These are phyloP conservation scores for Takifugu rubripes DNA, from an alignment of 2,797 vertebrate genomes.

Conservation along the genomic window DNA sequence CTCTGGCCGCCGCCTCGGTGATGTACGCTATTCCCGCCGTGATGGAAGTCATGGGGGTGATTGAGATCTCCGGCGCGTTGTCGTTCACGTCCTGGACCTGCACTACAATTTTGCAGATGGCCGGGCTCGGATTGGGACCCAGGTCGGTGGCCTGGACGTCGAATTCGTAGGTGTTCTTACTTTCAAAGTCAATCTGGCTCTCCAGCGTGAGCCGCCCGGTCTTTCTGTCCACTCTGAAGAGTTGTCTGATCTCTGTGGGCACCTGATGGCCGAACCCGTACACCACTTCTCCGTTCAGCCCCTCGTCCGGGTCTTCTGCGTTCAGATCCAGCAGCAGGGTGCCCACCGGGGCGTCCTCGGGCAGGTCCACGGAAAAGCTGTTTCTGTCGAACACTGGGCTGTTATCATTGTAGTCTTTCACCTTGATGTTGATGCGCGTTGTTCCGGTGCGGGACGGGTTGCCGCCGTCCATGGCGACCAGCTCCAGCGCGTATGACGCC, in stretches of 20 bases:
- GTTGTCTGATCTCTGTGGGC: constrained; percentile 79
- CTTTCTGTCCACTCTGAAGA: constrained; percentile 87
- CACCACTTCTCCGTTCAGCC: constrained; percentile 87
- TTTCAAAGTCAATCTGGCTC: constrained; percentile 88
- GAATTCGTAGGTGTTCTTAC: constrained; percentile 89
- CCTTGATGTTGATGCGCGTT: constrained; percentile 84
- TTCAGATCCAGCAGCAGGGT: constrained; percentile 85
- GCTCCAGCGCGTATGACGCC: constrained; percentile 84
- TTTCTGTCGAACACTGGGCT: constrained; percentile 86
- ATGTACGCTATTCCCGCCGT: constrained; percentile 83
- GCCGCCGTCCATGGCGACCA: constrained; percentile 90
- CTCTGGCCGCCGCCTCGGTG: constrained; percentile 85
- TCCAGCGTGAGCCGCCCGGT: constrained; percentile 84
- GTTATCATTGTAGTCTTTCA: constrained; percentile 96
- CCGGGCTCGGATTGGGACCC: constrained; percentile 82
- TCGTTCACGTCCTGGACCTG: constrained; percentile 94
- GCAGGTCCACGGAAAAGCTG: constrained; percentile 84
- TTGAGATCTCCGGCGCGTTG: constrained; percentile 88
- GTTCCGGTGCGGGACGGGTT: constrained; percentile 85
- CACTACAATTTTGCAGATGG: constrained; percentile 87
- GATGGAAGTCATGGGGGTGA: constrained; percentile 85
- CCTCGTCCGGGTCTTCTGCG: constrained; percentile 87
- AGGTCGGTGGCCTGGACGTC: constrained; percentile 88
- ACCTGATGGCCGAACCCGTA: constrained; percentile 86
- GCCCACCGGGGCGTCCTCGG: constrained; percentile 86